Conservation (phyloP, 2,797 vertebrate species). For the Epinephelus awoara region DNA sequence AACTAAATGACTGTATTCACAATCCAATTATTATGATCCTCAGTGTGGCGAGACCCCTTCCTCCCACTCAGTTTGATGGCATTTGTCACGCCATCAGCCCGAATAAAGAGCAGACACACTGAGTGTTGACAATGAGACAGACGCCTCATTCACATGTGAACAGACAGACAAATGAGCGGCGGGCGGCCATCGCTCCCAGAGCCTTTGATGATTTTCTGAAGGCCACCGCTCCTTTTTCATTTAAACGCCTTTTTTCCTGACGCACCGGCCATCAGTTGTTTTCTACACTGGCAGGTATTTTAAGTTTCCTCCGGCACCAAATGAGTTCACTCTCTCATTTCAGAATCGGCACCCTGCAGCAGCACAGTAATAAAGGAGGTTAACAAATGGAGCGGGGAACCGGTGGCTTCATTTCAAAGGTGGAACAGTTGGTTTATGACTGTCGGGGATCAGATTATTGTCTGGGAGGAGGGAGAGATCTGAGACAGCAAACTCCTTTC, state of each 20-base stretch:
- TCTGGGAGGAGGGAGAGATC: background rate
- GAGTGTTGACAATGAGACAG: constrained; percentile 44
- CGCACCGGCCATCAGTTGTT: constrained; percentile 10
- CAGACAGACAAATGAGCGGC: constrained; percentile 32
- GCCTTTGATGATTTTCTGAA: constrained; percentile 9
- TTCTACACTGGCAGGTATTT: constrained; percentile 17
- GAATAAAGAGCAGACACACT: constrained; percentile 50
- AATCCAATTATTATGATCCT: constrained; percentile 56
- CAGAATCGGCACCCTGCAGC: background rate
- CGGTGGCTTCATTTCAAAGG: background rate
- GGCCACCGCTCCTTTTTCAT: background rate
- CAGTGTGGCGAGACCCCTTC: constrained; percentile 23
- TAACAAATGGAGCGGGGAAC: background rate
- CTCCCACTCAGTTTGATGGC: constrained; percentile 47
- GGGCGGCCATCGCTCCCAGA: background rate
- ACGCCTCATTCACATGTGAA: constrained; percentile 33
- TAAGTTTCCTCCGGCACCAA: background rate
- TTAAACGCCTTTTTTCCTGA: constrained; percentile 1
- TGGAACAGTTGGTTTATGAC: constrained; percentile 4
- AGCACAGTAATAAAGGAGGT: constrained; percentile 13
- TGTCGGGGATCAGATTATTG: background rate
- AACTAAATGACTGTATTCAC: constrained; percentile 47
- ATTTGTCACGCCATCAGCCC: constrained; percentile 60
- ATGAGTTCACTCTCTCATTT: constrained; percentile 18
- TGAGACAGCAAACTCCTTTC: background rate